Base-by-base conservation (phyloP, 2,888 invertebrate genomes). In the Epinotia bilunana region DNA sequence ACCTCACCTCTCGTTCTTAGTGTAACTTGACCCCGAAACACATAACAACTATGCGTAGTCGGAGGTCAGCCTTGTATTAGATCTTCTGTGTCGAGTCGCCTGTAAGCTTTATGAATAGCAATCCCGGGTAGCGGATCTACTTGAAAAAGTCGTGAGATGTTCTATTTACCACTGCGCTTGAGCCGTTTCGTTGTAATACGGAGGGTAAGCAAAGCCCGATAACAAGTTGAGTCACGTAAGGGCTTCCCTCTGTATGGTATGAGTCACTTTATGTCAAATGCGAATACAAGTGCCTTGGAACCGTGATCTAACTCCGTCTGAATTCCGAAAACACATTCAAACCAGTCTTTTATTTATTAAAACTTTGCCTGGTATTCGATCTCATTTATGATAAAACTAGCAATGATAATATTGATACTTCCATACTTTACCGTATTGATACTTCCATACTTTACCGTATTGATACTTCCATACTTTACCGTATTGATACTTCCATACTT, bases 161-260 rank as follows among this genome's bases (percentile, higher is more conserved):
- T 28, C 5, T 3, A 18, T 46, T 46, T 46, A 1, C n/a, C 6
- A 28, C 23, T 58, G 46, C 39, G 58, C 58, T 46, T 69, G 46
- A 11, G 69, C 16, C 58, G 46, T 69, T 69, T 68, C 16, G 57
- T 11, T 28, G 16, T 28, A 53, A 16, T 0, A 68, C 6, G 16
- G 57, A 68, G 69, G 46, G 28, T 28, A 69, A 60, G 68, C 58
- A 11, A 20, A 83, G 84, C 80, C 81, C 88, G 90, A 90, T 92
- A 91, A 89, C 86, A 86, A 87, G 86, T 87, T 90, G 90, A 91
- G 90, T 93, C 93, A 93, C 91, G 92, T 83, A 91, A 92, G 93
- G 93, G 93, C 91, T 93, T 93, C 90, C 93, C 93, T 90, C 83
- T 91, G 92, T 92, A 84, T 93, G 90, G 92, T 92, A 84, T 93